These are phyloP conservation scores for Trichopoda pennipes DNA, from an alignment of 2,888 invertebrate genomes.

Conservation along the genomic window DNA sequence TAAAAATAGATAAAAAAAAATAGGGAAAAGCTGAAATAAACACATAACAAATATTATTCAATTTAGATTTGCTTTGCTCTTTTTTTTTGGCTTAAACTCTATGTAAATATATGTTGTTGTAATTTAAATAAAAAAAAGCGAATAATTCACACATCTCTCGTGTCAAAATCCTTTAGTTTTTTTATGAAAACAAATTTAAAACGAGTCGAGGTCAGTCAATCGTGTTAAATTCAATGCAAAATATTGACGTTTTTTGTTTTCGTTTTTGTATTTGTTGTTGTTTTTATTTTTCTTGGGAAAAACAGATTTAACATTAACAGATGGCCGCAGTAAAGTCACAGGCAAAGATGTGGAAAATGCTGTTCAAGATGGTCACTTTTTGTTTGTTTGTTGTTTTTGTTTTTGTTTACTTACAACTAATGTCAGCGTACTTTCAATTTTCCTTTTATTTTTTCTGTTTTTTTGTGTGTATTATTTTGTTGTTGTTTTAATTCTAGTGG, in stretches of 20 bases:
- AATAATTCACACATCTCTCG: constrained; percentile 61
- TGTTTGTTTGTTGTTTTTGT: too few species aligned
- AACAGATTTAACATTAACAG: constrained; percentile 35
- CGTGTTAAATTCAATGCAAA: constrained; percentile 49
- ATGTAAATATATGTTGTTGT: not conserved
- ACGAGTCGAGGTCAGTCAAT: constrained; percentile 64
- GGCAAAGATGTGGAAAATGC: not conserved
- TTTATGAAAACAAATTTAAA: constrained; percentile 40
- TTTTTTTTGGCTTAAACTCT: constrained; percentile 2
- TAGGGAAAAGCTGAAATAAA: not conserved
- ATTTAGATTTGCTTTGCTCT: constrained; percentile 37
- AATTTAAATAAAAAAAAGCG: constrained; percentile 35
- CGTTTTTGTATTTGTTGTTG: too few species aligned
- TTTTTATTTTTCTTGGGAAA: constrained; percentile 1
- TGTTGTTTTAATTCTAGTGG: not conserved
- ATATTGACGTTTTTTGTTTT: constrained; percentile 46
- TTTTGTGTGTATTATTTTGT: not conserved
- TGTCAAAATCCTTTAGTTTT: constrained; percentile 67
- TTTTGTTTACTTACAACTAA: too few species aligned
- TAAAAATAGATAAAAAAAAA: constrained; percentile 24
- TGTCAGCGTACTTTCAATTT: not conserved
- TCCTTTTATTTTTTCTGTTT: too few species aligned
- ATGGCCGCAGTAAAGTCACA: constrained; percentile 25
- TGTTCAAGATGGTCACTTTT: not conserved
- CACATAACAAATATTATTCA: constrained; percentile 56